phyloP scores from a whole-genome alignment of 2,797 vertebrate species.

The Poeciliopsis paucimaculata region DNA sequence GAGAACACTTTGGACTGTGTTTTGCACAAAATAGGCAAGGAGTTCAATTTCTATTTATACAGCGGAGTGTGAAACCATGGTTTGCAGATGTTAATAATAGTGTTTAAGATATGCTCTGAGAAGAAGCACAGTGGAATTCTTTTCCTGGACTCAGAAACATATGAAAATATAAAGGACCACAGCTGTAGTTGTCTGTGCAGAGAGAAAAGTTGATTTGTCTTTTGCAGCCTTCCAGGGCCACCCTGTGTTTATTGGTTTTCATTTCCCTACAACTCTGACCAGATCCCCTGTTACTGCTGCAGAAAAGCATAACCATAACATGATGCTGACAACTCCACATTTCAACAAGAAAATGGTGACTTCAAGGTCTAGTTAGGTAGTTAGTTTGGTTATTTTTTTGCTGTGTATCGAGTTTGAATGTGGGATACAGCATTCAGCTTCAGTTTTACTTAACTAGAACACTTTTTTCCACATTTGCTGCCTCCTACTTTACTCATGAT shows the following conservation, averaged over 20 bases:
- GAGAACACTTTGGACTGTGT: background rate
- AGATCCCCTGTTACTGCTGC: background rate
- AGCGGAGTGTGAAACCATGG: background rate
- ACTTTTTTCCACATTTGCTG: background rate
- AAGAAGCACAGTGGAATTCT: background rate
- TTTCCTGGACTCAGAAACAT: background rate
- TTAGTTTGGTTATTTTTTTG: background rate
- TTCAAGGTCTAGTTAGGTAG: background rate
- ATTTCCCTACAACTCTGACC: background rate
- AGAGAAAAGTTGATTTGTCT: background rate
- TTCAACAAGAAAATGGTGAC: background rate
- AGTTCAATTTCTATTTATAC: background rate
- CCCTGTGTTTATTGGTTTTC: background rate
- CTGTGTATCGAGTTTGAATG: background rate
- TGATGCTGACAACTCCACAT: background rate
- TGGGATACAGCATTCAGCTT: background rate
- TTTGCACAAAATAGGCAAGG: background rate
- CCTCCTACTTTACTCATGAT: background rate
- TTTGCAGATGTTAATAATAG: constrained; percentile 3
- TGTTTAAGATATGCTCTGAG: constrained; percentile 1
- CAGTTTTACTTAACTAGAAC: background rate
- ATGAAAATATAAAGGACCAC: background rate
- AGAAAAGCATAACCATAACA: background rate
- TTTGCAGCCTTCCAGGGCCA: background rate
- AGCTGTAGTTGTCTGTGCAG: background rate